A percentile compares a stretch with the other conserved stretches of the same genome.
phyloP scores from a whole-genome alignment of 2,797 vertebrate genomes.

The Artibeus lituratus region DNA sequence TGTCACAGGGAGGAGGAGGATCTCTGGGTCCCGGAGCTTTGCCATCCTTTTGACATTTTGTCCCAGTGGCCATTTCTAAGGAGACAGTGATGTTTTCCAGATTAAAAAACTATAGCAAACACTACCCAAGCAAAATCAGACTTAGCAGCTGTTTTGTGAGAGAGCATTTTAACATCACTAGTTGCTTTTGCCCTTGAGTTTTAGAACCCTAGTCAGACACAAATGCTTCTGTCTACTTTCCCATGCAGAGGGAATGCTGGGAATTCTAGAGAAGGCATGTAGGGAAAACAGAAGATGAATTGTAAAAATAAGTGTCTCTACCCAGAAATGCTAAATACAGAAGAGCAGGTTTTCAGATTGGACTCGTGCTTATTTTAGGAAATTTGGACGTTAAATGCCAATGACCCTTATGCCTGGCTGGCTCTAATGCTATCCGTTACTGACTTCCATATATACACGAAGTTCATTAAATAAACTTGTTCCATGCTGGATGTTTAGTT shows the following conservation, averaged over 20 bases:
- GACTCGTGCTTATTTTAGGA: conserved; percentile 32
- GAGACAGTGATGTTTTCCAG: not conserved
- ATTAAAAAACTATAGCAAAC: not conserved
- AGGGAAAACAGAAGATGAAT: conserved; percentile 18
- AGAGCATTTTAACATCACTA: not conserved
- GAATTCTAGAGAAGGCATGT: not conserved
- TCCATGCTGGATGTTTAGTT: conserved; percentile 47
- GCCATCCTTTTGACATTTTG: not conserved
- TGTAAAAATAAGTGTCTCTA: not conserved
- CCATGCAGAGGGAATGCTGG: not conserved
- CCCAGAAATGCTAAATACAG: conserved; percentile 36
- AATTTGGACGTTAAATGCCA: conserved; percentile 48
- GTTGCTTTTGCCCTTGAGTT: not conserved
- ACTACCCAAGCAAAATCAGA: not conserved
- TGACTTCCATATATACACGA: conserved; percentile 30
- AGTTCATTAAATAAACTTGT: conserved; percentile 44
- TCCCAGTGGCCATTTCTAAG: not conserved
- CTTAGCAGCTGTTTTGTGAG: not conserved
- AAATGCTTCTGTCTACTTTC: not conserved
- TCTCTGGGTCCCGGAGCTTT: not conserved
- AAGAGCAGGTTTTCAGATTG: not conserved
- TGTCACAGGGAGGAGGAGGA: not conserved
- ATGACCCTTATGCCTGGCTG: conserved; percentile 45
- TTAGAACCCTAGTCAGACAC: not conserved
- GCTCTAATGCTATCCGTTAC: conserved; percentile 55